Evolutionary conservation across 2,113 vertebrate species (phyloP).

Genomic region (Syrrhaptes paradoxus): DNA sequence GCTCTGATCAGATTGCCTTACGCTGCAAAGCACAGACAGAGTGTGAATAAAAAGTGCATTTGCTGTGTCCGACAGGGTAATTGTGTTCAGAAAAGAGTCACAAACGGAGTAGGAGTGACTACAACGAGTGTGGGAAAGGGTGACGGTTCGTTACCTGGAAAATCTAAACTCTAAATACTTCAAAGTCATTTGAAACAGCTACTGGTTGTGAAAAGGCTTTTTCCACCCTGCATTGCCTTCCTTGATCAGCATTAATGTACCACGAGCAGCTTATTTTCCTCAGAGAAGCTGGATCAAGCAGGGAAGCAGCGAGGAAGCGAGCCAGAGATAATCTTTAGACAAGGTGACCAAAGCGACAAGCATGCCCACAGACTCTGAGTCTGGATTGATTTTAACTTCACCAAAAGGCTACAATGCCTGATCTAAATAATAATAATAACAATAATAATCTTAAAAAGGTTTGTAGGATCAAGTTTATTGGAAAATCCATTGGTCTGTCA

Average conservation of each 20-base stretch:
- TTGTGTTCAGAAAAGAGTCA: not conserved
- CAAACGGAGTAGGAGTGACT: not conserved
- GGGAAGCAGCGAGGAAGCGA: not conserved
- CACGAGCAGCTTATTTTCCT: not conserved
- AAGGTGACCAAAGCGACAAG: slow-evolving; percentile 38
- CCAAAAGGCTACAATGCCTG: not conserved
- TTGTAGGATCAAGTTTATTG: not conserved
- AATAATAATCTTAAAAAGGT: not conserved
- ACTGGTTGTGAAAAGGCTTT: not conserved
- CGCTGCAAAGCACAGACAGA: not conserved
- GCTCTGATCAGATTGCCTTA: not conserved
- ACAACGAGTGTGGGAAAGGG: not conserved
- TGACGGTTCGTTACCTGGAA: not conserved
- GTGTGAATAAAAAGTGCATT: not conserved
- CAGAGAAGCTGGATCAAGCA: not conserved
- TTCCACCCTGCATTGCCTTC: not conserved
- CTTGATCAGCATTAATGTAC: not conserved
- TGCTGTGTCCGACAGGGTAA: not conserved
- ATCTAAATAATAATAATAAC: slow-evolving; percentile 31
- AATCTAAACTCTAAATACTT: not conserved
- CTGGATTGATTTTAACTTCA: slow-evolving; percentile 27
- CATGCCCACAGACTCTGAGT: not conserved
- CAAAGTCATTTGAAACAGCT: not conserved
- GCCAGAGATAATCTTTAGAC: not conserved
- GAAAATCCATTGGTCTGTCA: slow-evolving; percentile 56